Conservation (phyloP, 2,888 invertebrate species). For the Peribatodes rhomboidaria region DNA sequence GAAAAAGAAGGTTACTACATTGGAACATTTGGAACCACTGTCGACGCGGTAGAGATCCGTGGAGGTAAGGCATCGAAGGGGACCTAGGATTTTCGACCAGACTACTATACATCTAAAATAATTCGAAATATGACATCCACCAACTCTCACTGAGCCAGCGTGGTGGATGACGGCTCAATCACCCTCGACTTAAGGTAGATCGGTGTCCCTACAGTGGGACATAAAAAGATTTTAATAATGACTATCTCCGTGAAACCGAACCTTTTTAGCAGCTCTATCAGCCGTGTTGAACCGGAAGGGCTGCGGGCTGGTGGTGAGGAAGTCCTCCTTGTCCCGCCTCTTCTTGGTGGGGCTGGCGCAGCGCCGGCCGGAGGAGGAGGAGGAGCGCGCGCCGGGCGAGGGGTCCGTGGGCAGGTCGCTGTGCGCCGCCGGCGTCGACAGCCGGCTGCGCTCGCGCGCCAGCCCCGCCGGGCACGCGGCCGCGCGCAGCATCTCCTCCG, state of each 20-base stretch:
- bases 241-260: constrained; percentile 41
- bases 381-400: constrained; percentile 71
- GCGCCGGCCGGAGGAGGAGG: constrained; percentile 68
- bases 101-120: too few species aligned
- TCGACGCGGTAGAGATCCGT: too few species aligned
- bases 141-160: too few species aligned
- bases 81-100: too few species aligned
- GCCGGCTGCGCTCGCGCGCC: constrained; percentile 87
- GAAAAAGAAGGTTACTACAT: too few species aligned
- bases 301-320: constrained; percentile 83
- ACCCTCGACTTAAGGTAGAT: too few species aligned
- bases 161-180: too few species aligned
- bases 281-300: constrained; percentile 85
- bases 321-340: constrained; percentile 75
- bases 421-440: constrained; percentile 80
- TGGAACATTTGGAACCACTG: too few species aligned
- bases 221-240: too few species aligned
- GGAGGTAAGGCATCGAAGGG: too few species aligned
- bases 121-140: too few species aligned
- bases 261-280: constrained; percentile 78
- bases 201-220: too few species aligned
- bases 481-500: constrained; percentile 89
- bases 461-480: constrained; percentile 90
- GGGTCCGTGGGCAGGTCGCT: constrained; percentile 81
- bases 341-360: constrained; percentile 72